These are phyloP conservation scores for Rhinolophus ferrumequinum DNA, from an alignment of 2,113 vertebrate genomes.

Conservation along the genomic window DNA sequence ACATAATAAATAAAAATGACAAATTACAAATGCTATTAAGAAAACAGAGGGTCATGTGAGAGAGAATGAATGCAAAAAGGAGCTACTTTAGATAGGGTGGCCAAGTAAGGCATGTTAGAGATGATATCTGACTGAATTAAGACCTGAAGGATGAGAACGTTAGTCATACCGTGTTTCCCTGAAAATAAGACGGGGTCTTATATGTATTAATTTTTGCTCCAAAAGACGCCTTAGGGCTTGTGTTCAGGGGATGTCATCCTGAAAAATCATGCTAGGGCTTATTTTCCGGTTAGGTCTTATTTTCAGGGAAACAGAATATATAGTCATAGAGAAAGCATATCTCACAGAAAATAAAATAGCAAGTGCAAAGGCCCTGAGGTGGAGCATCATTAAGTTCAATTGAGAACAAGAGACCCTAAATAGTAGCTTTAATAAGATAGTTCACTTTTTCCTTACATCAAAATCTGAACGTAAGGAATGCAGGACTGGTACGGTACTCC, in stretches of 20 bases:
- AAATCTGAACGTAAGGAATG: not conserved
- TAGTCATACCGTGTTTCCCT: not conserved
- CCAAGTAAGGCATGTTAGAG: not conserved
- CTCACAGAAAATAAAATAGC: not conserved
- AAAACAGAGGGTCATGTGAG: not conserved
- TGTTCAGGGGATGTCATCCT: too few species aligned
- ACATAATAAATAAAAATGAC: not conserved
- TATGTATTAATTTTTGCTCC: too few species aligned
- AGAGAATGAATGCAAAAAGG: not conserved
- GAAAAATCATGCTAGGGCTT: too few species aligned
- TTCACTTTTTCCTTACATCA: not conserved
- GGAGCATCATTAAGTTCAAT: not conserved
- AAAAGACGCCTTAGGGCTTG: too few species aligned
- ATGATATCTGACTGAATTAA: not conserved
- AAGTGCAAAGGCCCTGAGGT: not conserved
- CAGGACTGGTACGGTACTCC: not conserved
- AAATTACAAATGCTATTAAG: not conserved
- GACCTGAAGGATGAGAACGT: not conserved
- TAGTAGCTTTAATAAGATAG: not conserved
- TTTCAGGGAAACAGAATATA: not conserved
- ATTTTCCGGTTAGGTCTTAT: too few species aligned
- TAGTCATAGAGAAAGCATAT: not conserved
- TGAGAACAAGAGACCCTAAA: conserved; percentile 22
- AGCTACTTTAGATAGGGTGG: not conserved
- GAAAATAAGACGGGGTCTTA: too few species aligned